Percentiles rank a stretch among this genome's conserved stretches.
phyloP scores from a whole-genome alignment of 2,797 vertebrate species.

The Parauchenoglanis ngamensis region DNA sequence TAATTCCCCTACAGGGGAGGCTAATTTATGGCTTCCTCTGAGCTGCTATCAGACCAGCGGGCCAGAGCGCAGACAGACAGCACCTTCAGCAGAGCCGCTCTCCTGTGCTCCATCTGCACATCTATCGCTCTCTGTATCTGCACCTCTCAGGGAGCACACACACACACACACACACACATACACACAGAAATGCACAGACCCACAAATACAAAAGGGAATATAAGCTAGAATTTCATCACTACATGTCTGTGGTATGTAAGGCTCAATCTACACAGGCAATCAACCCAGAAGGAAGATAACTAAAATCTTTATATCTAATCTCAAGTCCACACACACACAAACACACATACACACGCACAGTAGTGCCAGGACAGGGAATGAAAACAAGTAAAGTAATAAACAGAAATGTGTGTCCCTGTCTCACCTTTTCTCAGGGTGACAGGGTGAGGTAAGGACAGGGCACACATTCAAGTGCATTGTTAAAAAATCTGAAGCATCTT shows the following conservation, averaged over 20 bases:
- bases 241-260: slow-evolving; percentile 33
- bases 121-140: not conserved
- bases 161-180: not conserved
- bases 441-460: slow-evolving; percentile 28
- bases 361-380: slow-evolving; percentile 11
- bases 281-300: slow-evolving; percentile 25
- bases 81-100: slow-evolving; percentile 73
- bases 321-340: not conserved
- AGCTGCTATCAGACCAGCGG: slow-evolving; percentile 73
- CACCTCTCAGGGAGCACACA: not conserved
- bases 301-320: slow-evolving; percentile 32
- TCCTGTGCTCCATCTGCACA: slow-evolving; percentile 54
- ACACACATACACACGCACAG: not conserved
- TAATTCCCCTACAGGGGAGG: slow-evolving; percentile 74
- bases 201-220: slow-evolving; percentile 6
- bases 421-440: not conserved
- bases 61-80: slow-evolving; percentile 67
- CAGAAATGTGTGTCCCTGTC: slow-evolving; percentile 9
- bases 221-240: slow-evolving; percentile 20
- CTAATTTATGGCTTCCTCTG: slow-evolving; percentile 82
- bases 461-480: not conserved
- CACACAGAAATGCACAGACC: not conserved
- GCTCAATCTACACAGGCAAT: slow-evolving; percentile 7
- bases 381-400: slow-evolving; percentile 29
- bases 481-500: slow-evolving; percentile 19